A percentile compares a stretch with the other conserved stretches of the same genome.
Conservation (phyloP, 2,888 invertebrate species). For the Lasioglossum leucozonium region DNA sequence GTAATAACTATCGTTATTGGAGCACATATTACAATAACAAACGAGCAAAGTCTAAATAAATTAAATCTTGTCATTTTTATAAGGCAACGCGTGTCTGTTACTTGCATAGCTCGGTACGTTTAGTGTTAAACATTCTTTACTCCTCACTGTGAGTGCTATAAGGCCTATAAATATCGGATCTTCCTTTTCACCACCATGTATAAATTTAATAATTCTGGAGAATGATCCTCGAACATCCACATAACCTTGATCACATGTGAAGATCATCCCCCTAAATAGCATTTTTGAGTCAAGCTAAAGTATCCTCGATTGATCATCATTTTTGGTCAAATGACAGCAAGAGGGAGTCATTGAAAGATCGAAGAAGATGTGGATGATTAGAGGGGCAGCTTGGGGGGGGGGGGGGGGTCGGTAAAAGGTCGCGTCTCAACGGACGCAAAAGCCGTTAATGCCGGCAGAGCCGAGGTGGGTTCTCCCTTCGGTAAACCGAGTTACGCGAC, state of each 20-base stretch:
- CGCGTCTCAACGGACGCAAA: slow-evolving; percentile 79
- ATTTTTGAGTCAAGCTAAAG: background rate
- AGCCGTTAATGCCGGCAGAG: slow-evolving; percentile 78
- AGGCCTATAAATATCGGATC: no score
- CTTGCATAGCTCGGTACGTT: no score
- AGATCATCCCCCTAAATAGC: background rate
- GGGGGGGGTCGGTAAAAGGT: slow-evolving; percentile 74
- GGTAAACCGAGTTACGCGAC: slow-evolving; percentile 82
- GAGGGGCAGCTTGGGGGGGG: slow-evolving; percentile 41
- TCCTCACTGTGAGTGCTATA: no score
- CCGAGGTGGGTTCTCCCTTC: slow-evolving; percentile 74
- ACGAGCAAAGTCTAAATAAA: no score
- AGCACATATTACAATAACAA: no score
- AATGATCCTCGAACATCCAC: no score
- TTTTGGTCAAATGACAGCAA: slow-evolving; percentile 37
- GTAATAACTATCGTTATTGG: no score
- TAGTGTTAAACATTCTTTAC: no score
- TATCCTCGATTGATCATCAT: slow-evolving; percentile 49
- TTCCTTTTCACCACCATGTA: no score
- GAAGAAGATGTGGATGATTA: slow-evolving; percentile 31
- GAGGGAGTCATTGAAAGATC: slow-evolving; percentile 31
- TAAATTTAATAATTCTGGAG: no score
- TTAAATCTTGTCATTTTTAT: no score
- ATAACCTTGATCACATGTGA: background rate
- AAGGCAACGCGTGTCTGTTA: no score